Percentiles rank a stretch among this genome's conserved stretches.
phyloP scores from a whole-genome alignment of 2,888 invertebrate species.

The Tupiocoris notatus region DNA sequence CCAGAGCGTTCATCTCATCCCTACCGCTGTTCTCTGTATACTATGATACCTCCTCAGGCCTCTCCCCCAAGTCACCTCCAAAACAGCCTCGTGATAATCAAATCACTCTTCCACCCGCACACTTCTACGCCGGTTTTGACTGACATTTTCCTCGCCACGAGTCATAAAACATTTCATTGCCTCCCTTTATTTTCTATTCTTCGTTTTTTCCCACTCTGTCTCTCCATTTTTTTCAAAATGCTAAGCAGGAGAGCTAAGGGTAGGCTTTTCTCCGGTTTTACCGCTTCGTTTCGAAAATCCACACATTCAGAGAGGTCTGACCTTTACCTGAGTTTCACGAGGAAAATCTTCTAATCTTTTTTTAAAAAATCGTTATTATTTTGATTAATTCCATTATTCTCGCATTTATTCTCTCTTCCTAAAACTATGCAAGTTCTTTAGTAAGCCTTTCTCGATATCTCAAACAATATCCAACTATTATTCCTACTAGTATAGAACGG shows the following conservation, averaged over 20 bases:
- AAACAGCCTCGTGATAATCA: slow-evolving; percentile 39
- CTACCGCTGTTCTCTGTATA: not conserved
- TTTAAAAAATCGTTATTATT: too few relatives aligned
- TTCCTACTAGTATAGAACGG: too few relatives aligned
- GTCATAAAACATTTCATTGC: slow-evolving; percentile 44
- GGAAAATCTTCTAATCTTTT: too few relatives aligned
- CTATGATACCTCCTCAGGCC: not conserved
- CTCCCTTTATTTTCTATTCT: not conserved
- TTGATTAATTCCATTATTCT: too few relatives aligned
- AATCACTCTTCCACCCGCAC: slow-evolving; percentile 15
- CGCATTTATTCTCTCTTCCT: too few relatives aligned
- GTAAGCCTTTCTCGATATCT: too few relatives aligned
- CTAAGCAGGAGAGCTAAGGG: slow-evolving; percentile 16
- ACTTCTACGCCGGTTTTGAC: not conserved
- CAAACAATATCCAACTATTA: too few relatives aligned
- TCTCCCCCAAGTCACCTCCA: slow-evolving; percentile 5
- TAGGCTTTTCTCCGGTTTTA: too few relatives aligned
- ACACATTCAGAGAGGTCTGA: too few relatives aligned
- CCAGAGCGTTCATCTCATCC: not conserved
- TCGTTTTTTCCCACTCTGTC: not conserved
- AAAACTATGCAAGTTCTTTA: too few relatives aligned
- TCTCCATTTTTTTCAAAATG: slow-evolving; percentile 15
- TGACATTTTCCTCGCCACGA: slow-evolving; percentile 46
- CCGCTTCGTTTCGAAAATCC: too few relatives aligned
- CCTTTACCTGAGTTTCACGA: too few relatives aligned